Percentiles rank a stretch among this genome's conserved stretches.
Evolutionary conservation across 2,888 invertebrate genomes (phyloP).

Genomic region (Lymantria monacha): DNA sequence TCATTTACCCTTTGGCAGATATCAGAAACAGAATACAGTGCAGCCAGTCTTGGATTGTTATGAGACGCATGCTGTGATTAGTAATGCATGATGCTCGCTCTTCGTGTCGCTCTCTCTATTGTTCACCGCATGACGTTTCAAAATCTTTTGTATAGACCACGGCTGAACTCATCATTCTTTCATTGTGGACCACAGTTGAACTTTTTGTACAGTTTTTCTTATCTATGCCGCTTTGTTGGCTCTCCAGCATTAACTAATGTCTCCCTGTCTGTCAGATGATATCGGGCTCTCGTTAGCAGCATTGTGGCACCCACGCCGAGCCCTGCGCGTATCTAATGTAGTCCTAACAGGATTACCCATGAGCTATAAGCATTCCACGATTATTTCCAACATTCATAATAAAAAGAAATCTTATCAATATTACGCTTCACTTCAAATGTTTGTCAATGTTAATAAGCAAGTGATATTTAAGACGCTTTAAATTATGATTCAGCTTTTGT

Average conservation of each 20-base stretch:
- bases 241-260: constrained; percentile 65
- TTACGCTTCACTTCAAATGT: too few species aligned
- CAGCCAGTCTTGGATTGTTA: constrained; percentile 35
- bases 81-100: constrained; percentile 68
- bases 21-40: neutral
- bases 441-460: neutral
- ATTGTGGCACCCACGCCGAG: constrained; percentile 69
- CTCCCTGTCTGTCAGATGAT: constrained; percentile 67
- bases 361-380: constrained; percentile 42
- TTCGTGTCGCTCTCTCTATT: constrained; percentile 71
- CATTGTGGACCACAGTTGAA: constrained; percentile 51
- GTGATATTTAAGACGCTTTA: constrained; percentile 28
- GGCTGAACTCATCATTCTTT: constrained; percentile 58
- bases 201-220: constrained; percentile 59
- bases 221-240: constrained; percentile 54
- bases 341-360: constrained; percentile 62
- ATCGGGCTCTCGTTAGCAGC: constrained; percentile 71
- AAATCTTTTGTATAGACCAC: constrained; percentile 64
- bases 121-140: constrained; percentile 68
- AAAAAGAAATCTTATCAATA: too few species aligned
- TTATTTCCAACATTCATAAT: neutral
- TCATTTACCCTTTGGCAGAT: constrained; percentile 3
- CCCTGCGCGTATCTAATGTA: constrained; percentile 55
- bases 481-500: constrained; percentile 45
- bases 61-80: constrained; percentile 57